These are phyloP conservation scores for Xerus rutilus DNA, from an alignment of 2,797 vertebrate genomes.

Conservation along the genomic window DNA sequence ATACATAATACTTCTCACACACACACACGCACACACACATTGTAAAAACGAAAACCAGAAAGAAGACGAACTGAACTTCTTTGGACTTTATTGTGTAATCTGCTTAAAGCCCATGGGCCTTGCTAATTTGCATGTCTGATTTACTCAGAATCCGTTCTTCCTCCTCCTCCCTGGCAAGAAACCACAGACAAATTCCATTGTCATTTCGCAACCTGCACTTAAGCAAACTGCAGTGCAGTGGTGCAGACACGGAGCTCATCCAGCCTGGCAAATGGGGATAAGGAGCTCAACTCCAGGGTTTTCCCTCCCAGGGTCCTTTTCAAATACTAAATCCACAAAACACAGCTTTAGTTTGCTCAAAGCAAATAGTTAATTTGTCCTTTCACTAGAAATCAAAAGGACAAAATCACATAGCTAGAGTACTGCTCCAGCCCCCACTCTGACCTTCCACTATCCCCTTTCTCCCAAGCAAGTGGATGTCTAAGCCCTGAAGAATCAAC, in stretches of 20 bases:
- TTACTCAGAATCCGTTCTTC: constrained; percentile 74
- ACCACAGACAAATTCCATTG: constrained; percentile 77
- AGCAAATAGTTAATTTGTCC: constrained; percentile 82
- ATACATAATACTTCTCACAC: constrained; percentile 24
- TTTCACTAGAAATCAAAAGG: constrained; percentile 78
- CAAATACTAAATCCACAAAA: constrained; percentile 79
- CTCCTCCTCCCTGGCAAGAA: constrained; percentile 73
- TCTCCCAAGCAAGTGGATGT: constrained; percentile 61
- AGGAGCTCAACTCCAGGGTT: constrained; percentile 47
- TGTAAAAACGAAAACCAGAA: constrained; percentile 30
- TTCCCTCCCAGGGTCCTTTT: constrained; percentile 71
- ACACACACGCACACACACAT: constrained; percentile 15
- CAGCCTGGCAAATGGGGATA: constrained; percentile 65
- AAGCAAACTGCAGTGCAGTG: constrained; percentile 29
- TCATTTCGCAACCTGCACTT: constrained; percentile 68
- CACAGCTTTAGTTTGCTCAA: constrained; percentile 74
- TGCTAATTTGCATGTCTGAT: constrained; percentile 81
- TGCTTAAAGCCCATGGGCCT: constrained; percentile 70
- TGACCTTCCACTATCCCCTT: constrained; percentile 23
- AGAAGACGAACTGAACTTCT: constrained; percentile 70
- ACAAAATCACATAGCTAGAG: constrained; percentile 61
- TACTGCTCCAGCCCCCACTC: not conserved
- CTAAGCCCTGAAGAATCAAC: constrained; percentile 71
- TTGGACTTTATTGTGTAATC: constrained; percentile 59
- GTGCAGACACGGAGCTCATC: not conserved